Percentiles rank a stretch among this genome's conserved stretches.
phyloP scores from a whole-genome alignment of 2,888 invertebrate species.

The Euplagia quadripunctaria region DNA sequence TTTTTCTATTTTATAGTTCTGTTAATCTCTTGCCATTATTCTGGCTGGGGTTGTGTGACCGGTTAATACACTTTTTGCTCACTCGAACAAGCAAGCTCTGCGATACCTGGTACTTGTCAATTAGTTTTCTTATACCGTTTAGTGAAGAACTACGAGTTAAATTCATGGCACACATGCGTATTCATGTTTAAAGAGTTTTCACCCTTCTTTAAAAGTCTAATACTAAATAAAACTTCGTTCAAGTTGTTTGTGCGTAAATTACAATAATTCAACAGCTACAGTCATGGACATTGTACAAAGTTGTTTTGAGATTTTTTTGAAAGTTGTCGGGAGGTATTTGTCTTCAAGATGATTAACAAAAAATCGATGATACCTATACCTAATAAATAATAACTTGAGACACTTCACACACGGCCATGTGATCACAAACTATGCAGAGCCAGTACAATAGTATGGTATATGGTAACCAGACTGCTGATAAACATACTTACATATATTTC shows the following conservation, averaged over 20 bases:
- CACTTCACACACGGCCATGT: too few relatives aligned
- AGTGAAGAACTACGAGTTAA: neutral
- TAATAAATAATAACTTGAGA: neutral
- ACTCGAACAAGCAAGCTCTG: conserved; percentile 2
- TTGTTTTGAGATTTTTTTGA: neutral
- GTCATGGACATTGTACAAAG: neutral
- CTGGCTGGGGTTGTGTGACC: conserved; percentile 22
- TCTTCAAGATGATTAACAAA: neutral
- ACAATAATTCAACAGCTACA: neutral
- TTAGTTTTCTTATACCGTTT: conserved; percentile 22
- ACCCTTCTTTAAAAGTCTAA: conserved; percentile 7
- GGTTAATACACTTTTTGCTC: conserved; percentile 33
- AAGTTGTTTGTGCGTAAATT: neutral
- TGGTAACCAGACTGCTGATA: too few relatives aligned
- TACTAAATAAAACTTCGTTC: neutral
- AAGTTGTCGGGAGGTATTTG: neutral
- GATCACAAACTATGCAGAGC: too few relatives aligned
- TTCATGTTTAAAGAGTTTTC: neutral
- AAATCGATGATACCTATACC: neutral
- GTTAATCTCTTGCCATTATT: conserved; percentile 36
- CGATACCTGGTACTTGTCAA: conserved; percentile 12
- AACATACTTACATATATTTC: too few relatives aligned
- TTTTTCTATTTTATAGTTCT: conserved; percentile 60
- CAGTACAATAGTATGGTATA: too few relatives aligned
- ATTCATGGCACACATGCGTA: neutral